Evolutionary conservation across 2,797 vertebrate species (phyloP), one percentile per base, ranked within the genome.

Genomic region (Calcarius lapponicus): DNA sequence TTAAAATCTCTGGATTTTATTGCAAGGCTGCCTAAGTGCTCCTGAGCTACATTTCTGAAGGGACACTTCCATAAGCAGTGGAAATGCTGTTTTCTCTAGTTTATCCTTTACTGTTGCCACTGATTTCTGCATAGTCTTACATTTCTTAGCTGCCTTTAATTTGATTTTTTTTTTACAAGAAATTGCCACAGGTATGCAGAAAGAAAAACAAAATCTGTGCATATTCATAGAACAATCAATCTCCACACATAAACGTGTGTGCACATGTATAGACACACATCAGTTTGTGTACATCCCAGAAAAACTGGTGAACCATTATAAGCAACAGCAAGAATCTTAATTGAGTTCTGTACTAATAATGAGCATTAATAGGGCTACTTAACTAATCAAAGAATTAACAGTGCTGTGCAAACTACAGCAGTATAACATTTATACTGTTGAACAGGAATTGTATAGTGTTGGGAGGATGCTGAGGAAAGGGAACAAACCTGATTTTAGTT

Each of bases 241-340:
- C 12, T 25, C 6, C 32, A 7, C 6, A 17, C 8, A 8, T 25
- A 34, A 34, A 24, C 1, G 11, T 17, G 4, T 10, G 12, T 19
- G 5, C 6, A 6, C 5, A 12, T 2, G 32, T 3, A 17, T 0
- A 6, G 6, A 51, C 8, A n/a, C 4, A 18, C 2, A 17, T 21
- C 20, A 54, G 19, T 56, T 66, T 65, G 11, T 42, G 26, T 13
- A 15, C 5, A 4, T 47, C 58, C n/a, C 50, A 86, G 57, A 74
- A 61, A 87, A 70, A 43, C 2, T 50, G 20, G 3, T 82, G 40
- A 76, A 10, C 24, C 65, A 6, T 25, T 58, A 13, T 2, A 69
- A 42, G 7, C 42, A 58, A 28, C 14, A 82, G 43, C 32, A 92
- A 17, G 56, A 86, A 57, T 32, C 10, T 42, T 57, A 81, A 48